A percentile compares a stretch with the other conserved stretches of the same genome.
Evolutionary conservation across 2,113 vertebrate genomes (phyloP).

Genomic region (Python bivittatus): DNA sequence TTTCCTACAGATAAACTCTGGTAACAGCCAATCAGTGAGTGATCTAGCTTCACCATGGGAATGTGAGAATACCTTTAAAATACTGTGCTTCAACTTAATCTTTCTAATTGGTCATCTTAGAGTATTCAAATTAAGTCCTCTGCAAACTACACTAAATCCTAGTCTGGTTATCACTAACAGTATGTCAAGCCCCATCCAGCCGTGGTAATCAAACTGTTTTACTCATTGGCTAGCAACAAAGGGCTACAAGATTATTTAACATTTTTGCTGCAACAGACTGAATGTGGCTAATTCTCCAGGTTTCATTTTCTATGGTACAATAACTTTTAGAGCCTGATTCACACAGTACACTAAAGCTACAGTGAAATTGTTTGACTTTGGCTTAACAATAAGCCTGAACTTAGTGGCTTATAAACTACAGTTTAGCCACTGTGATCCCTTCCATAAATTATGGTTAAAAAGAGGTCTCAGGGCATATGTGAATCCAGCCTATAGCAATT

Average conservation of each 20-base stretch:
- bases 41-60: neutral
- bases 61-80: neutral
- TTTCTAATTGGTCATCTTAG: neutral
- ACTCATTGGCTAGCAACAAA: neutral
- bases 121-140: neutral
- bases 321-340: neutral
- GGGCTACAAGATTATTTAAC: neutral
- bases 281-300: neutral
- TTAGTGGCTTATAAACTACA: neutral
- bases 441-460: neutral
- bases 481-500: neutral
- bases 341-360: neutral
- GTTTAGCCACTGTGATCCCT: neutral
- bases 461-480: neutral
- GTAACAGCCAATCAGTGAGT: neutral
- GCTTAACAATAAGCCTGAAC: neutral
- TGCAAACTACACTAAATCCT: slow-evolving; percentile 15
- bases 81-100: neutral
- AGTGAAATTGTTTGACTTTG: neutral
- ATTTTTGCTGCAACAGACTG: neutral
- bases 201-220: neutral
- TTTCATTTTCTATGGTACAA: neutral
- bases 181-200: neutral
- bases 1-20: neutral
- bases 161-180: neutral